These are phyloP conservation scores for Eugnorisma glareosa DNA, from an alignment of 2,888 invertebrate genomes.

Conservation along the genomic window DNA sequence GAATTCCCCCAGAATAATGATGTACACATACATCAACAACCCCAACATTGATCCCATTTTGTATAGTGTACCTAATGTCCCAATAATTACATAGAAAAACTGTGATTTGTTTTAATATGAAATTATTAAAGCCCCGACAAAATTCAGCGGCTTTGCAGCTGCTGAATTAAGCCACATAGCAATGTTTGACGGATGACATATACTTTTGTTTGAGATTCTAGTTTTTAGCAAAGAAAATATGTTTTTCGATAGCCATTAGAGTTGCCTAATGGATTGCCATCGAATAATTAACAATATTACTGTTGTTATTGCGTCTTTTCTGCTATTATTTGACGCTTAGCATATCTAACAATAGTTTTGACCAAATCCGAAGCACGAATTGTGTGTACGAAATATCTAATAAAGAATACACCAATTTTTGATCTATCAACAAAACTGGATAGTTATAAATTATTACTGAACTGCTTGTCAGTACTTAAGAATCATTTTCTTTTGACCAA, in stretches of 20 bases:
- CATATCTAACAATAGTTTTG: background rate
- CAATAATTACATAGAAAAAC: constrained; percentile 61
- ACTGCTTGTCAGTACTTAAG: background rate
- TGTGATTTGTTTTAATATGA: constrained; percentile 38
- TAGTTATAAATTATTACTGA: background rate
- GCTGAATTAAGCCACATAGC: constrained; percentile 53
- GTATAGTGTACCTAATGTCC: constrained; percentile 39
- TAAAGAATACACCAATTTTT: background rate
- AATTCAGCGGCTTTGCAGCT: constrained; percentile 38
- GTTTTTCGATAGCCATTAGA: background rate
- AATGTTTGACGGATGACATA: constrained; percentile 52
- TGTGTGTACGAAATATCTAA: background rate
- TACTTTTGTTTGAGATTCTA: constrained; percentile 43
- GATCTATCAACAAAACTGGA: background rate
- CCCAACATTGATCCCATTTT: constrained; percentile 64
- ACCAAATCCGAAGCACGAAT: background rate
- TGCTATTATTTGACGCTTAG: background rate
- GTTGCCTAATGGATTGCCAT: background rate
- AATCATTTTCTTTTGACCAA: background rate
- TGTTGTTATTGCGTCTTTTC: background rate
- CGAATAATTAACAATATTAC: background rate
- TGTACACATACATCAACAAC: constrained; percentile 49
- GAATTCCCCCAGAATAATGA: constrained; percentile 30
- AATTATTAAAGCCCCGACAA: constrained; percentile 63
- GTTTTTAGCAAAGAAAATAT: background rate